Conservation (phyloP, 2,888 invertebrate species). For the Ormyrus thymus region DNA sequence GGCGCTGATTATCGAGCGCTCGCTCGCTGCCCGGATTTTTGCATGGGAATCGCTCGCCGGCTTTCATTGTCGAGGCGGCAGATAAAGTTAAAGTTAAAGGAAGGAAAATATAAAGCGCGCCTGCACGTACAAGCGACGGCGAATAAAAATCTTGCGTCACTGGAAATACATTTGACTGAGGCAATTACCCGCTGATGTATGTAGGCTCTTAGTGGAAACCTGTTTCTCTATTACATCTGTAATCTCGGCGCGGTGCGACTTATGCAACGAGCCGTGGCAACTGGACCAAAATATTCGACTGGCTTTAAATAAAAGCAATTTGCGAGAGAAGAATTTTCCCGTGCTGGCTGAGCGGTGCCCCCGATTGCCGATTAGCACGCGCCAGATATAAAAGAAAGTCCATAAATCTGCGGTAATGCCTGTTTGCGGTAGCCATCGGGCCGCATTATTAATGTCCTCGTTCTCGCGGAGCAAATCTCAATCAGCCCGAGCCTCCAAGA, state of each 20-base stretch:
- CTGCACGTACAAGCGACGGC: too few relatives aligned
- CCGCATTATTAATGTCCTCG: slow-evolving; percentile 20
- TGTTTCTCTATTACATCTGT: neutral
- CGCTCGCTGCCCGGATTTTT: neutral
- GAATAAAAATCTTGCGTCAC: too few relatives aligned
- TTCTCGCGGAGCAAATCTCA: slow-evolving; percentile 27
- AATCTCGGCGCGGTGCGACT: neutral
- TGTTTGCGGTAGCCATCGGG: slow-evolving; percentile 13
- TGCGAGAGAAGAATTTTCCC: neutral
- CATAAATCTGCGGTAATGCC: slow-evolving; percentile 13
- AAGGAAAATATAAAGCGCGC: too few relatives aligned
- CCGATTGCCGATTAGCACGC: neutral
- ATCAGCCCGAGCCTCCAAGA: slow-evolving; percentile 22
- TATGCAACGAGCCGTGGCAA: neutral
- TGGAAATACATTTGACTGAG: slow-evolving; percentile 13
- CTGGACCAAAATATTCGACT: neutral
- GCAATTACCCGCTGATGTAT: slow-evolving; percentile 14
- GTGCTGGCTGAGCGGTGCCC: neutral
- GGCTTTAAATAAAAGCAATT: neutral
- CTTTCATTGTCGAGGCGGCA: too few relatives aligned
- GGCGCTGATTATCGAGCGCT: neutral
- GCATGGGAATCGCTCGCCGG: neutral
- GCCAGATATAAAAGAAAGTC: neutral
- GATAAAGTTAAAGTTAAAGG: too few relatives aligned
- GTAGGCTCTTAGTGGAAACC: neutral